Evolutionary conservation across 1,140 invertebrate species (phyloP), one percentile per base, ranked within the genome.

Genomic region (Caenorhabditis elegans): DNA sequence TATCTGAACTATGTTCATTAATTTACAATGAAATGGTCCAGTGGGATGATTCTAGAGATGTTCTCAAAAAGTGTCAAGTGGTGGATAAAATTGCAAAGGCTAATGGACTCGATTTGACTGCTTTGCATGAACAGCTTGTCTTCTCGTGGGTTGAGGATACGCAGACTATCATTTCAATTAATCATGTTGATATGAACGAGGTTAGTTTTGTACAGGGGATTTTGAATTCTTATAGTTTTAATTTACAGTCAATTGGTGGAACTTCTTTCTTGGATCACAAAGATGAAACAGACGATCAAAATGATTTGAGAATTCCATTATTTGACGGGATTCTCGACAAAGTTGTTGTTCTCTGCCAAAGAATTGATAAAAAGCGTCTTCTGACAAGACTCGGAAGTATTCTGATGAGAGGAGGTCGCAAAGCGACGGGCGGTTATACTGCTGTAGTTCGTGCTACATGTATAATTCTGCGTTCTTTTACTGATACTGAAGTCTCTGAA

Each of bases 131-230:
- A 70, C 34, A 70, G 43, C 60, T 70, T 10, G 60, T 70, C 1
- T 39, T 70, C 8, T 24, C 60, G 13, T 70, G 60, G 60, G 19
- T 70, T 22, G 60, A 70, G 43, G 60, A 70, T n/a, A 19, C 34
- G 4, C 34, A 70, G 3, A 17, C 60, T 31, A 5, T 19, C 8
- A 22, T 39, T 39, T 34, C 60, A 19, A 19, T 70, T 13, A 43
- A 10, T 28, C 60, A 70, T n/a, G 60, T 70, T 2, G 60, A 70
- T 39, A 70, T 70, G 60, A 70, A 70, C 39, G 60, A 70, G 53
- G 53, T 60, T 43, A 34, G 28, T 24, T 10, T 34, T 17, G 17
- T 0, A 17, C n/a, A 3, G 34, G 34, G 4, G 26, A 17, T 17
- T 6, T 28, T 26, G 8, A 26, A 60, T 5, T 11, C 26, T n/a